A percentile compares a stretch with the other conserved stretches of the same genome.
Evolutionary conservation across 2,113 vertebrate species (phyloP).

Genomic region (Calidris pygmaea): DNA sequence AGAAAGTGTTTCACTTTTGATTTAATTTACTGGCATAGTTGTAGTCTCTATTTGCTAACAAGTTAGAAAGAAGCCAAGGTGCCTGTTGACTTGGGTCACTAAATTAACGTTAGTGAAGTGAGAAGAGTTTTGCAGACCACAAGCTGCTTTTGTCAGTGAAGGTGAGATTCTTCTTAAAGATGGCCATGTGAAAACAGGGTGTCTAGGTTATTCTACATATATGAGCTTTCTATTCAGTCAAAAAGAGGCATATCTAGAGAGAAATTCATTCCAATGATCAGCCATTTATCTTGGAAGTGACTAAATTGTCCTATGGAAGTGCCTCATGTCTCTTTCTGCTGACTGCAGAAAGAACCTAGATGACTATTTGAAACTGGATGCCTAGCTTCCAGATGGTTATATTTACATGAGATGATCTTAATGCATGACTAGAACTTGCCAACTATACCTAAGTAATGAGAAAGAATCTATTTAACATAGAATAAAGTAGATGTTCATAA

Average conservation of each 20-base stretch:
- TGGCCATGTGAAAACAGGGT: neutral
- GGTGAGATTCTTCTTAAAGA: neutral
- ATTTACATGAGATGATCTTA: slow-evolving; percentile 15
- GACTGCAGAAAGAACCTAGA: neutral
- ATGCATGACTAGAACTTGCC: slow-evolving; percentile 1
- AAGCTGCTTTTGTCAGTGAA: neutral
- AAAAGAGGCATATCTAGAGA: neutral
- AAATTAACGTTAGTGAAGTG: accelerated
- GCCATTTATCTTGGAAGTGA: neutral
- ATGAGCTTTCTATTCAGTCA: neutral
- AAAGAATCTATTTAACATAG: slow-evolving; percentile 20
- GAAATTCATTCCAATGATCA: neutral
- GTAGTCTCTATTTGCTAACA: neutral
- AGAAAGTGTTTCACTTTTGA: neutral
- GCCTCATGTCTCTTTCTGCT: neutral
- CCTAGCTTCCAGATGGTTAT: neutral
- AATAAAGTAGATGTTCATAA: slow-evolving; percentile 24
- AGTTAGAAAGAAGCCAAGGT: neutral
- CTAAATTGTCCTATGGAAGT: neutral
- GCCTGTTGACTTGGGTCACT: neutral
- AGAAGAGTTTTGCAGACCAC: neutral
- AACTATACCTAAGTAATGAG: slow-evolving; percentile 23
- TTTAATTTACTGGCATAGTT: neutral
- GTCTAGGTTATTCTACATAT: neutral
- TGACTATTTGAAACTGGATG: neutral